Evolutionary conservation across 1,140 invertebrate species (phyloP), one percentile per base, ranked within the genome.

Genomic region (Conus betulinus): DNA sequence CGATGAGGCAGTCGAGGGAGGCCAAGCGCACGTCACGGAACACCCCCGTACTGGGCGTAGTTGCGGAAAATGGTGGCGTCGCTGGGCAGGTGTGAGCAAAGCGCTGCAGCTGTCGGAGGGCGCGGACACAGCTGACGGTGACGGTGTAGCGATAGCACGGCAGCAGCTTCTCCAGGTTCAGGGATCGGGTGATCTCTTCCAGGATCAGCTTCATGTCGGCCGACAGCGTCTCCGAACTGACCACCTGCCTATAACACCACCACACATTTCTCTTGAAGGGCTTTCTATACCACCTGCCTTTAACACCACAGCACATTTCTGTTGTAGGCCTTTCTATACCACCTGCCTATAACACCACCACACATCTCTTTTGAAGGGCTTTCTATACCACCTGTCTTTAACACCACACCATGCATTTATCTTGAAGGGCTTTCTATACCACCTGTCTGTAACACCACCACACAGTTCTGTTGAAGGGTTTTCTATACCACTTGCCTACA

Each of bases 161-260:
- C 71, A 99, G 95, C 88, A 99, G 96, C 96, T 99, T 99, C 95
- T 99, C 99, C 91, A 99, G 95, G 94, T 99, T 99, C 15, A 99
- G 95, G 91, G 89, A 97, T 92, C 91, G 84, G 53, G 94, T 93
- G 15, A 95, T 92, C 90, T 96, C 95, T 85, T 95, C 95, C 84
- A 95, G 85, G 52, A 95, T 93, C 53, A 92, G 89, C 84, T 93
- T 95, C 23, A 92, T 93, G 71, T 95, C 95, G 17, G 91, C 39
- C 51, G 94, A 91, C 74, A 95, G 89, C 25, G 88, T 91, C 91
- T 99, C 98, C 0, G 97, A 91, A 71, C 91, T 94, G 5, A 93
- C 86, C 55, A 91, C 92, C 55, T 92, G 90, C 11, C 94, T 94
- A 85, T 20, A 84, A 84, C 79, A 6, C 0, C 25, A 7, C 20